phyloP scores from a whole-genome alignment of 2,797 vertebrate genomes.

The Hoplostethus mediterraneus region DNA sequence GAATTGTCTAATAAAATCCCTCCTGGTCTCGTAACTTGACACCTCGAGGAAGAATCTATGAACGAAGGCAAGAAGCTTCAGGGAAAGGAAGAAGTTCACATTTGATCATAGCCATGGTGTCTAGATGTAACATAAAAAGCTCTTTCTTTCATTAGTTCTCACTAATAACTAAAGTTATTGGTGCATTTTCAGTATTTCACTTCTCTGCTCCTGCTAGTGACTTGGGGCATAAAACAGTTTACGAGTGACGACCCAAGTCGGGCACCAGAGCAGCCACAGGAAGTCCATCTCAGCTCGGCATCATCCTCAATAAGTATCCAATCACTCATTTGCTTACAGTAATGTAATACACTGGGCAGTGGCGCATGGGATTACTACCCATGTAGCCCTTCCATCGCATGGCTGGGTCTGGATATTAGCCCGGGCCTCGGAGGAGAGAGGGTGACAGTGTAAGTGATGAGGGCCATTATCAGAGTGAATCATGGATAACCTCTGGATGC shows the following conservation, averaged over 20 bases:
- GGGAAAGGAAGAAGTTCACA: not conserved
- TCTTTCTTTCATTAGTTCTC: not conserved
- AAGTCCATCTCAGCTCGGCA: conserved; percentile 8
- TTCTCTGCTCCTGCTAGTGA: conserved; percentile 1
- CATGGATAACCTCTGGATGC: conserved; percentile 74
- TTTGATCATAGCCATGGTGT: not conserved
- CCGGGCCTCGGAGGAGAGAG: conserved; percentile 57
- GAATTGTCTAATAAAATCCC: not conserved
- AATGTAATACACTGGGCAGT: conserved; percentile 45
- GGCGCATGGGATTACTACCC: conserved; percentile 54
- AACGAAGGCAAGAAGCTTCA: conserved; percentile 18
- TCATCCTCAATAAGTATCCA: conserved; percentile 6
- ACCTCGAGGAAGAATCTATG: not conserved
- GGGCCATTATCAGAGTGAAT: conserved; percentile 79
- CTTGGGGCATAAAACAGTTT: not conserved
- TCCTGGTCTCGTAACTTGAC: conserved; percentile 18
- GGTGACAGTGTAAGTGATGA: conserved; percentile 78
- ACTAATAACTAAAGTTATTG: conserved; percentile 17
- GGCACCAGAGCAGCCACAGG: not conserved
- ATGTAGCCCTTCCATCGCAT: conserved; percentile 41
- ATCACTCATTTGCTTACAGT: conserved; percentile 31
- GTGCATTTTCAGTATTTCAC: not conserved
- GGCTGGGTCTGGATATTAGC: conserved; percentile 63
- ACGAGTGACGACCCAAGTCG: not conserved
- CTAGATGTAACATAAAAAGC: not conserved